Evolutionary conservation across 1,140 invertebrate genomes (phyloP).

Genomic region (Penaeus vannamei): DNA sequence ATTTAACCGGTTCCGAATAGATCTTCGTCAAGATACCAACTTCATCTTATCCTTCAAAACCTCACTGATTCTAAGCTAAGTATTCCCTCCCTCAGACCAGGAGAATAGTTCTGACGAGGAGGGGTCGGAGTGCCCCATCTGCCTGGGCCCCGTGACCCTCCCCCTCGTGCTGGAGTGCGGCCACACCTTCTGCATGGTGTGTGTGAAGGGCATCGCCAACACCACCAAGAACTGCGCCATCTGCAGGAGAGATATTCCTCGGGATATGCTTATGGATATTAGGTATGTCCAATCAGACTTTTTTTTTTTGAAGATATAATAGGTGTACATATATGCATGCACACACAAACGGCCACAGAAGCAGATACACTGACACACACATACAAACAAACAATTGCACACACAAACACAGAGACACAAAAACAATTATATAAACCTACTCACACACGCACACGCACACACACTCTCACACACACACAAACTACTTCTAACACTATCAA

Average conservation of each 20-base stretch:
- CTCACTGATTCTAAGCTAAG: neutral
- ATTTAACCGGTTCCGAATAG: no score
- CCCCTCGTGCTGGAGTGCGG: conserved; percentile 66
- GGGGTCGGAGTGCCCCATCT: conserved; percentile 65
- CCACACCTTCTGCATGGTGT: conserved; percentile 68
- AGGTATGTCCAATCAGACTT: neutral
- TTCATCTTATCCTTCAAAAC: neutral
- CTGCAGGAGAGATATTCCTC: conserved; percentile 65
- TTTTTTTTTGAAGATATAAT: neutral
- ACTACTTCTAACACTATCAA: neutral
- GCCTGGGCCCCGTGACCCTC: conserved; percentile 66
- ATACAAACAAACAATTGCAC: no score
- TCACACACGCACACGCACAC: no score
- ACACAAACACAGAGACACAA: no score
- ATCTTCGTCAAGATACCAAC: neutral
- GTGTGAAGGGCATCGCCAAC: conserved; percentile 68
- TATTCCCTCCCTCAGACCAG: conserved; percentile 31
- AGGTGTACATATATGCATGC: neutral
- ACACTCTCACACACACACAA: no score
- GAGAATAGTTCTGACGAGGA: conserved; percentile 60
- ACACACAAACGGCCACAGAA: no score
- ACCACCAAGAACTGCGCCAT: conserved; percentile 68
- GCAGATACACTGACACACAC: no score
- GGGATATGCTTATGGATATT: conserved; percentile 67
- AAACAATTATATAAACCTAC: neutral